Percentiles rank a stretch among this genome's conserved stretches.
Conservation (phyloP, 30 jellyfish, hydroid and myxozoan species). For the Catostylus mosaicus region DNA sequence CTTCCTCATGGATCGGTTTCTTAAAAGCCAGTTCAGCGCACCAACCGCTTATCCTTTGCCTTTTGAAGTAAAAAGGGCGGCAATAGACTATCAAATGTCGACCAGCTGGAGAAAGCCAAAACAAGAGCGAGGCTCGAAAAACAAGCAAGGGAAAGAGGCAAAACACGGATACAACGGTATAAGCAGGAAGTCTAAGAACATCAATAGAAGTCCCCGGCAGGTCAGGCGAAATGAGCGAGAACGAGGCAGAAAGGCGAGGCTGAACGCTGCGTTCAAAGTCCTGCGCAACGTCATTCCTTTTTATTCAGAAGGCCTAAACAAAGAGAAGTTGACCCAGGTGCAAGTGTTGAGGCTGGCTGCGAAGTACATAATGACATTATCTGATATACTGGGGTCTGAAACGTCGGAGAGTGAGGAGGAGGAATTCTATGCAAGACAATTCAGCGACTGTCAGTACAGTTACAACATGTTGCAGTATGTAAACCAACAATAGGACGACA, state of each 20-base stretch:
- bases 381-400: slow-evolving; percentile 69
- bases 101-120: slow-evolving; percentile 44
- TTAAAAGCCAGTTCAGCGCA: slow-evolving; percentile 9
- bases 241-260: slow-evolving; percentile 89
- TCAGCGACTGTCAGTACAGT: slow-evolving; percentile 28
- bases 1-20: slow-evolving; percentile 11
- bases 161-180: slow-evolving; percentile 3
- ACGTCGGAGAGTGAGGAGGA: slow-evolving; percentile 49
- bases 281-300: slow-evolving; percentile 73
- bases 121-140: slow-evolving; percentile 32
- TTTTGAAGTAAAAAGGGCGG: slow-evolving; percentile 41
- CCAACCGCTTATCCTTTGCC: slow-evolving; percentile 20
- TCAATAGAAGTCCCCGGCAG: slow-evolving; percentile 73
- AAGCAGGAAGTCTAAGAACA: slow-evolving; percentile 48
- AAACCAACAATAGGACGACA: slow-evolving; percentile 7
- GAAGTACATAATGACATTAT: slow-evolving; percentile 66
- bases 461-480: slow-evolving; percentile 50
- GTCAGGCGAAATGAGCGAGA: slow-evolving; percentile 88
- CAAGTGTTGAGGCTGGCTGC: slow-evolving; percentile 85
- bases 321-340: slow-evolving; percentile 85
- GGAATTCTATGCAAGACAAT: slow-evolving; percentile 41
- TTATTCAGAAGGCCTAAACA: slow-evolving; percentile 68
- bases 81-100: slow-evolving; percentile 30
- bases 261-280: slow-evolving; percentile 87
- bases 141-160: slow-evolving; percentile 39